Conservation (phyloP, 2,888 invertebrate species). For the Leucania comma region DNA sequence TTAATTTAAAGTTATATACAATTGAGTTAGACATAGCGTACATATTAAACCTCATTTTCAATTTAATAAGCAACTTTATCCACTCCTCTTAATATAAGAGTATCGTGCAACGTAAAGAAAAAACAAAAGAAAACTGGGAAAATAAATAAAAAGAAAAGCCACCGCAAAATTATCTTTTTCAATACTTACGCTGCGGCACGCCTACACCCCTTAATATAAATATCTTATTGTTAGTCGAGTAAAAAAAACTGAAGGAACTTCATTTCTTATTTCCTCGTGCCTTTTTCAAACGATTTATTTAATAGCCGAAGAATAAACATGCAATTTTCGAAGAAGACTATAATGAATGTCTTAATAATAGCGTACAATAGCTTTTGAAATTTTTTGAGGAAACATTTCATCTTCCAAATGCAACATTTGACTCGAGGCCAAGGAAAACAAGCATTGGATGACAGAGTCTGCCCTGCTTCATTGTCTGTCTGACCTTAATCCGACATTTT, state of each 20-base stretch:
- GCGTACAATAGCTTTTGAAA: slow-evolving; percentile 61
- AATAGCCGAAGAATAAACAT: slow-evolving; percentile 48
- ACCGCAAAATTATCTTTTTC: slow-evolving; percentile 46
- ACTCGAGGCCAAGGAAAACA: slow-evolving; percentile 80
- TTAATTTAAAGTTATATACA: too few species aligned
- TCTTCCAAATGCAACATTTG: slow-evolving; percentile 80
- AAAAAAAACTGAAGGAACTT: slow-evolving; percentile 30
- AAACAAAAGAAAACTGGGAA: slow-evolving; percentile 15
- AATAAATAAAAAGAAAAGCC: slow-evolving; percentile 34
- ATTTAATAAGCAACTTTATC: not conserved
- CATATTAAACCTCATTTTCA: not conserved
- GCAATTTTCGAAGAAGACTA: slow-evolving; percentile 42
- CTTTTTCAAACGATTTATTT: slow-evolving; percentile 55
- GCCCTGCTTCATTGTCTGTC: slow-evolving; percentile 78
- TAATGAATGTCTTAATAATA: slow-evolving; percentile 49
- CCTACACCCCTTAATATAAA: slow-evolving; percentile 45
- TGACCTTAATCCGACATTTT: slow-evolving; percentile 83
- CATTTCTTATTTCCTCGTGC: slow-evolving; percentile 44
- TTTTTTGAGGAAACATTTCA: slow-evolving; percentile 71
- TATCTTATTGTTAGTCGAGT: slow-evolving; percentile 46
- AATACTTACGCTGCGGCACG: slow-evolving; percentile 49
- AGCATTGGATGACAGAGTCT: slow-evolving; percentile 73
- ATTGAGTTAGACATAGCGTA: not conserved
- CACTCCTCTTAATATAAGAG: slow-evolving; percentile 10
- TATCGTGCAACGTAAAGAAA: not conserved